Evolutionary conservation across 1,140 invertebrate species (phyloP).

Genomic region (Scaptomyza pallida): DNA sequence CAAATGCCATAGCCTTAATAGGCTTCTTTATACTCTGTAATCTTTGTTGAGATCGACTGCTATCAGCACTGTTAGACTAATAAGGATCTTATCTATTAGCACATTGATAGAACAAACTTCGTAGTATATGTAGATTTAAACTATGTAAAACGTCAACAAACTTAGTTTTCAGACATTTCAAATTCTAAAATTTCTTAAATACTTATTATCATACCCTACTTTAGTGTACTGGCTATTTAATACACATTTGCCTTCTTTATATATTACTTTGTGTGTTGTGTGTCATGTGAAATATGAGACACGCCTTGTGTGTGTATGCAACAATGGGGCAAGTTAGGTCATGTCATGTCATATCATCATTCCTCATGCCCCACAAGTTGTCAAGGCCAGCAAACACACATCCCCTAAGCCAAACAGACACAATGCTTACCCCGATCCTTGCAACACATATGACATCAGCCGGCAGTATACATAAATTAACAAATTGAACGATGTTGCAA

Average conservation of each 20-base stretch:
- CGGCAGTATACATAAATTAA: slow-evolving; percentile 51
- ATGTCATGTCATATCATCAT: slow-evolving; percentile 24
- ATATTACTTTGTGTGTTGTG: background rate
- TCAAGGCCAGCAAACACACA: slow-evolving; percentile 27
- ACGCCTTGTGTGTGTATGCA: slow-evolving; percentile 14
- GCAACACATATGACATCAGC: slow-evolving; percentile 42
- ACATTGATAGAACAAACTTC: no score
- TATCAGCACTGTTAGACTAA: no score
- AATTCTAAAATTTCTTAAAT: no score
- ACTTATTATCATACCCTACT: background rate
- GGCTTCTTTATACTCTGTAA: no score
- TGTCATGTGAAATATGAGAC: slow-evolving; percentile 28
- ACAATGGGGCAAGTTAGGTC: slow-evolving; percentile 33
- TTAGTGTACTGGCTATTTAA: background rate
- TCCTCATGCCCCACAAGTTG: slow-evolving; percentile 20
- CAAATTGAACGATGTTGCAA: slow-evolving; percentile 24
- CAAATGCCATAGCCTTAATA: background rate
- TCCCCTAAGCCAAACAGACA: slow-evolving; percentile 3
- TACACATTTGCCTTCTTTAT: background rate
- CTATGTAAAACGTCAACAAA: no score
- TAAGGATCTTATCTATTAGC: no score
- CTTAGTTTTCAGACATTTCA: no score
- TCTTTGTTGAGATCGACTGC: no score
- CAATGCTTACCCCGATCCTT: slow-evolving; percentile 14
- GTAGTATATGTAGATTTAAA: no score